A percentile compares a stretch with the other conserved stretches of the same genome.
These are phyloP conservation scores for Lithobates pipiens DNA, from an alignment of 2,797 vertebrate genomes.

Conservation along the genomic window DNA sequence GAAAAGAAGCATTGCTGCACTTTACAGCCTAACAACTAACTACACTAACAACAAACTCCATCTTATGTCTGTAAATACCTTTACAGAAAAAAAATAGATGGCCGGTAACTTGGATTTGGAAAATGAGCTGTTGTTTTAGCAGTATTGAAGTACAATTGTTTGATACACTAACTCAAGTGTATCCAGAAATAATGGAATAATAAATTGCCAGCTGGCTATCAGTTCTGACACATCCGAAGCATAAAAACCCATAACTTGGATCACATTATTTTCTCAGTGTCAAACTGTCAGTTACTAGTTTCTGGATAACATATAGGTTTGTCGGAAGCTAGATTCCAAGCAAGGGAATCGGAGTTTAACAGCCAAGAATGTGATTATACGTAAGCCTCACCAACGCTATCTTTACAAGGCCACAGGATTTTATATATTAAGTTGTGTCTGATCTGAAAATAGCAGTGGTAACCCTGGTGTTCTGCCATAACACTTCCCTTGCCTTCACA, in stretches of 20 bases:
- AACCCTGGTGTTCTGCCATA: conserved; percentile 44
- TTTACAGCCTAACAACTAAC: no score
- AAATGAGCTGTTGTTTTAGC: neutral
- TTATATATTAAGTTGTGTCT: conserved; percentile 42
- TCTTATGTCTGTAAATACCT: no score
- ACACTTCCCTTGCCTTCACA: conserved; percentile 28
- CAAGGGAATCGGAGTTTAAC: neutral
- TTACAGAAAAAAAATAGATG: no score
- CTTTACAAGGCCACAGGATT: conserved; percentile 41
- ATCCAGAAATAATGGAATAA: neutral
- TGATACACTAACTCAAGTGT: neutral
- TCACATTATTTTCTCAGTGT: neutral
- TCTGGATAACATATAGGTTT: conserved; percentile 9
- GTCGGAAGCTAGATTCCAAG: neutral
- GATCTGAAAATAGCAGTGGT: conserved; percentile 48
- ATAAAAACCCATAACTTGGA: neutral
- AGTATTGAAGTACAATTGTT: no score
- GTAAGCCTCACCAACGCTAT: conserved; percentile 3
- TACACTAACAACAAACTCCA: no score
- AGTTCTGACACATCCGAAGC: neutral
- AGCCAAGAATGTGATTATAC: neutral
- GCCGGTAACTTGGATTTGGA: neutral
- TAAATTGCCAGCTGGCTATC: neutral
- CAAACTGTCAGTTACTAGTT: conserved; percentile 2
- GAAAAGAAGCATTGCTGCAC: no score